phyloP scores from a whole-genome alignment of 2,113 vertebrate genomes.

The Setophaga coronata region DNA sequence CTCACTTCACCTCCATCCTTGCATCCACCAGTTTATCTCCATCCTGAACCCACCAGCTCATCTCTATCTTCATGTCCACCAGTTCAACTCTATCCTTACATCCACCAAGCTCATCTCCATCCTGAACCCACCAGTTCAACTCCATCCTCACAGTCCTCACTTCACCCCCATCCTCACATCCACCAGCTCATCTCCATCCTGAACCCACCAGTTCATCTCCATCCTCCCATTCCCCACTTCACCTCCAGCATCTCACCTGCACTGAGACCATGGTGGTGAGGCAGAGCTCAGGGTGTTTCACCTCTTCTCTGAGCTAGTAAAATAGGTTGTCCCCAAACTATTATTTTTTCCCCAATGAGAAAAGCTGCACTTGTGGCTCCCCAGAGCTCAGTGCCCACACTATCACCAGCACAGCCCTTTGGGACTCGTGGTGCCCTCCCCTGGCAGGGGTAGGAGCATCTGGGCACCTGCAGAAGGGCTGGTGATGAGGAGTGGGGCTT shows the following conservation, averaged over 20 bases:
- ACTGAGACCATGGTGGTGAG: rapidly evolving
- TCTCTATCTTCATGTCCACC: rapidly evolving
- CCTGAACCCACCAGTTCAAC: background rate
- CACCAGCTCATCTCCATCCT: background rate
- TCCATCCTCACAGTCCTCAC: too few species aligned
- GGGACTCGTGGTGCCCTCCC: background rate
- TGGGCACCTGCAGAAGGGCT: background rate
- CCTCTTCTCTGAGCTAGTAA: background rate
- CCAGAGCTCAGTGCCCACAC: rapidly evolving
- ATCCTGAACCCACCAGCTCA: background rate
- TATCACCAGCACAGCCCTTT: rapidly evolving
- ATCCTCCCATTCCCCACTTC: background rate
- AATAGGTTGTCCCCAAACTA: background rate
- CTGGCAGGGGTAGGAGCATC: rapidly evolving
- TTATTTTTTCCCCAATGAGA: background rate
- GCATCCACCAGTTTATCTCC: background rate
- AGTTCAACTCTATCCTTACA: background rate
- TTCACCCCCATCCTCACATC: background rate
- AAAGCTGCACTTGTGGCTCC: background rate
- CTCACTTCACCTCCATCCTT: too few species aligned
- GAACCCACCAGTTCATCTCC: background rate
- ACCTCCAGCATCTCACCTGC: background rate
- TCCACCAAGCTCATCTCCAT: rapidly evolving
- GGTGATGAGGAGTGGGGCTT: background rate
- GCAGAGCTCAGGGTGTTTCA: rapidly evolving